Base-by-base conservation (phyloP, 2,113 vertebrate genomes). In the Sclerurus mexicanus region DNA sequence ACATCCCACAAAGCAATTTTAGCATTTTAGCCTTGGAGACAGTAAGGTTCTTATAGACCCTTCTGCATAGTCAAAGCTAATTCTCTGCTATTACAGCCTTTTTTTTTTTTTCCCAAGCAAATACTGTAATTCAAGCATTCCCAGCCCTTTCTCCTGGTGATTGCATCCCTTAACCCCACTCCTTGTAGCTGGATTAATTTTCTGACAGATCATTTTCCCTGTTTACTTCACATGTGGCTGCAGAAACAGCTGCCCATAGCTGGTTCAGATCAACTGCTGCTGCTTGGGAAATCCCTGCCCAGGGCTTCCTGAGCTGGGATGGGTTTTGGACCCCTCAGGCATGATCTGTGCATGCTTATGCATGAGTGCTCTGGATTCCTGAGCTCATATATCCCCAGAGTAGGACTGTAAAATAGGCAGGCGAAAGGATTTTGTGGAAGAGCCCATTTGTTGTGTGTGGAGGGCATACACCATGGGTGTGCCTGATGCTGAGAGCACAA, bases 391-490 rank as follows among this genome's bases (percentile, higher is more conserved):
- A 79, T 40, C 7, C n/a, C 53, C 3, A 3, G 20, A 79, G 24
- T 4, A 85, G 53, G 82, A 35, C 6, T 64, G 42, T n/a, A 50
- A 67, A 89, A 39, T 14, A 40, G 69, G 10, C 33, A 85, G 9
- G 9, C 14, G 12, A 68, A 91, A 64, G 33, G 31, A 18, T 67
- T 81, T 59, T 74, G 37, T 52, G 33, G 12, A 13, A 74, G 42
- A 72, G 6, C 12, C 39, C 55, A 3, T 52, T 52, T 56, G 33
- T 30, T 53, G 33, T 16, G 40, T 75, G 24, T 16, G 18, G 11
- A 64, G 22, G 12, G 13, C 2, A 3, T 5, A 14, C 2, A 13
- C 18, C 2, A 5, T 1, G 2, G 14, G n/a, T n/a, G 31, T 23
- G 17, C 24, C 67, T 66, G 35, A 18, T 74, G 42, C 27, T 87